These are phyloP conservation scores for Epinephelus awoara DNA, from an alignment of 2,797 vertebrate genomes.

Conservation along the genomic window DNA sequence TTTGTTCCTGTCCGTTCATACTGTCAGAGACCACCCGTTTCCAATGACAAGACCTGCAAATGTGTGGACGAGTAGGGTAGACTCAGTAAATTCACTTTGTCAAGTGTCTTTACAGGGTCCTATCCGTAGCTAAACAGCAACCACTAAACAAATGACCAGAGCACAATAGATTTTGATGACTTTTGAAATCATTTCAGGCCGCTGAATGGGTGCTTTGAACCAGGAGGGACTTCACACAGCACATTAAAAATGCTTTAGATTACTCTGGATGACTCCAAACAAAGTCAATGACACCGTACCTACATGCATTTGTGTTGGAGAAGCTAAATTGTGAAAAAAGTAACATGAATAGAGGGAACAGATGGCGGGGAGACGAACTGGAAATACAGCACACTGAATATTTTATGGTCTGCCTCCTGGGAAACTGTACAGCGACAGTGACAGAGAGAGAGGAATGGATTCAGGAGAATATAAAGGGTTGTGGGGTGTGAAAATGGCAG, in stretches of 20 bases:
- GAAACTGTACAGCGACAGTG: not conserved
- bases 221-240: not conserved
- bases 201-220: not conserved
- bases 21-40: not conserved
- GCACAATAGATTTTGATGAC: not conserved
- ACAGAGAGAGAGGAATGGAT: not conserved
- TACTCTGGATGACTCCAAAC: too few relatives aligned
- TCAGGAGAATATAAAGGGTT: not conserved
- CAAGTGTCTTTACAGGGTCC: not conserved
- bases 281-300: too few relatives aligned
- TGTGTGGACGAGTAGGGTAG: not conserved
- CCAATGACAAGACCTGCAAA: not conserved
- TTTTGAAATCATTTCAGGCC: not conserved
- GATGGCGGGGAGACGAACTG: constrained; percentile 46
- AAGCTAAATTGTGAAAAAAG: not conserved
- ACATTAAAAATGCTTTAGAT: not conserved
- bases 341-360: constrained; percentile 2
- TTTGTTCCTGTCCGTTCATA: not conserved
- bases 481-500: not conserved
- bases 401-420: constrained; percentile 48
- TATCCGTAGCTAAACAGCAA: too few relatives aligned
- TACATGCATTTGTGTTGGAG: not conserved
- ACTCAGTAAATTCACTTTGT: not conserved
- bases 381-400: constrained; percentile 48
- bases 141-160: too few relatives aligned